These are phyloP conservation scores for Colistium nudipinnis DNA, from an alignment of 2,113 vertebrate genomes.

Conservation along the genomic window DNA sequence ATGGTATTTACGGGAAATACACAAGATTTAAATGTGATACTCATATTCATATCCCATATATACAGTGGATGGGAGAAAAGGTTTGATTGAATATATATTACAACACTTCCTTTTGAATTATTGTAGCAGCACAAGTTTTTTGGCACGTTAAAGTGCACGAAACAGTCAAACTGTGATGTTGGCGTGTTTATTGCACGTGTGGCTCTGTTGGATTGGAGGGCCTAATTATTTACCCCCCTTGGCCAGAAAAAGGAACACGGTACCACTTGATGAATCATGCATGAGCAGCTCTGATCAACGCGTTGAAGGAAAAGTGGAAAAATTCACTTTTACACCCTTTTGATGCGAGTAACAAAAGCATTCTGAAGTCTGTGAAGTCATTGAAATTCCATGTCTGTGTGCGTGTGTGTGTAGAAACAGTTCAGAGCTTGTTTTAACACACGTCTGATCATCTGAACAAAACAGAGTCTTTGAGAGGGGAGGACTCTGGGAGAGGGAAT, in stretches of 20 bases:
- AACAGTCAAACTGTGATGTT: neutral
- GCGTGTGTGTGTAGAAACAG: conserved; percentile 2
- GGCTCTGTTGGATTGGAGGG: conserved; percentile 28
- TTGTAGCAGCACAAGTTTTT: too few species aligned
- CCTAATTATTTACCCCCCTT: conserved; percentile 45
- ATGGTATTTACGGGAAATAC: too few species aligned
- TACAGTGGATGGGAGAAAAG: too few species aligned
- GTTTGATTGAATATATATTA: too few species aligned
- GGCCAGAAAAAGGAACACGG: conserved; percentile 20
- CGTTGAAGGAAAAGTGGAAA: conserved; percentile 23
- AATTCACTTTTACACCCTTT: conserved; percentile 23
- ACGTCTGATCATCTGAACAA: too few species aligned
- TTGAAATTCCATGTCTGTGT: too few species aligned
- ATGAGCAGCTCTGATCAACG: conserved; percentile 11
- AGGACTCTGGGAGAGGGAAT: too few species aligned
- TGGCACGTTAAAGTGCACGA: neutral
- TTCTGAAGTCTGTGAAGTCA: conserved; percentile 2
- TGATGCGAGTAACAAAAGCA: conserved; percentile 4
- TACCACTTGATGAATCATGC: conserved; percentile 37
- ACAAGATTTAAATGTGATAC: too few species aligned
- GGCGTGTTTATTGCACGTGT: neutral
- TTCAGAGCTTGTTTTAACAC: too few species aligned
- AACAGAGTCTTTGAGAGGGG: too few species aligned
- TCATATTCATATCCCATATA: too few species aligned
- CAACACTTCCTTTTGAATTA: too few species aligned